Base-by-base conservation (phyloP, 2,113 vertebrate species). In the Oreochromis spilurus region DNA sequence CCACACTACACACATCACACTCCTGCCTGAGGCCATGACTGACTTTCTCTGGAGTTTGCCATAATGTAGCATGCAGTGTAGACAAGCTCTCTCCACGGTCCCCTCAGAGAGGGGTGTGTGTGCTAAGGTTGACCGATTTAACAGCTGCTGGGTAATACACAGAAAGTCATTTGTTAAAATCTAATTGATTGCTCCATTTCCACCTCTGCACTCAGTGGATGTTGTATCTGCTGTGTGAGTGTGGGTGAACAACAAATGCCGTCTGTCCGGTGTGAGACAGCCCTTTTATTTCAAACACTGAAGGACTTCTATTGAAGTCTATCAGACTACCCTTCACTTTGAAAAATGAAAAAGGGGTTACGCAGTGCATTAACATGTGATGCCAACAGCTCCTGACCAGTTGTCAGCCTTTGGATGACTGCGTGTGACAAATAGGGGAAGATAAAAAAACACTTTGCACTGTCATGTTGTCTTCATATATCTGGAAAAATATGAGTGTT, bases 91-190 rank as follows among this genome's bases (percentile, higher is more conserved):
- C 54, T 87, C 84, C 88, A 88, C 48, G 45, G 43, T 91, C 92
- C 90, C 94, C 87, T 89, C 88, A 67, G 92, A 95, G 89, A 89
- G 79, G 79, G 60, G 78, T 52, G 87, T 54, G 88, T 62, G 90
- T 50, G 91, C 88, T 93, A 94, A 89, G 95, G 94, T 92, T 95
- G 95, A 94, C 93, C 91, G 93, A 95, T 96, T 96, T 96, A 95
- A 94, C 95, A 95, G 94, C 96, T 94, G 95, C 94, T 94, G 93
- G 96, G 94, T 95, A 95, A 95, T 93, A 93, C 93, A 95, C 93
- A 93, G 93, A 95, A 95, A 95, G 96, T 96, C 85, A 94, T 96
- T 95, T 96, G 95, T 96, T 96, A 95, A 96, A 95, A 95, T 94
- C 94, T 93, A 96, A 96, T 95, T 95, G 96, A 97, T 97, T 89